Evolutionary conservation across 2,113 vertebrate genomes (phyloP).

Genomic region (Henicopernis longicauda): DNA sequence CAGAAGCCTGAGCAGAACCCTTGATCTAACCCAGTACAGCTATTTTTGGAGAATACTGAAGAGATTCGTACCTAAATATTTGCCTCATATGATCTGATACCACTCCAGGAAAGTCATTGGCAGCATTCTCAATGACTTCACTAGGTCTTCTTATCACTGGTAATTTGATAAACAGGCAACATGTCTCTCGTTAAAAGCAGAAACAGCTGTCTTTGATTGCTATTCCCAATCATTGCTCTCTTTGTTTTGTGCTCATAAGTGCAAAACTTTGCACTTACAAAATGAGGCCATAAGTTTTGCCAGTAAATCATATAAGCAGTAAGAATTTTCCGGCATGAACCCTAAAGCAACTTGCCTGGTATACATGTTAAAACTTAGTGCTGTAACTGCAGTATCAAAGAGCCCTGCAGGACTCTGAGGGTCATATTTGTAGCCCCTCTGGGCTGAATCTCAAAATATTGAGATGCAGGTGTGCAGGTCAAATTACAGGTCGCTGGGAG

Average conservation of each 20-base stretch:
- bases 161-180: background rate
- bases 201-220: background rate
- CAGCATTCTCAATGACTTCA: background rate
- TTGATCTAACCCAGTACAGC: background rate
- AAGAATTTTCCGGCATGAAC: background rate
- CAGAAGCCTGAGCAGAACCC: background rate
- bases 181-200: background rate
- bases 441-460: background rate
- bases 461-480: background rate
- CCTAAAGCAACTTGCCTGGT: background rate
- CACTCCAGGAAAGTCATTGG: background rate
- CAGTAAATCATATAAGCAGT: background rate
- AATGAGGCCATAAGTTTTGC: background rate
- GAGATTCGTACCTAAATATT: background rate
- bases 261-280: background rate
- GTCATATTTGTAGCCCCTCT: background rate
- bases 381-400: background rate
- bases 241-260: background rate
- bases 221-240: background rate
- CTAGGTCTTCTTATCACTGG: background rate
- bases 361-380: background rate
- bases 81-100: background rate
- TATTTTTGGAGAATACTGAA: background rate
- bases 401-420: background rate
- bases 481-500: background rate